Evolutionary conservation across 2,888 invertebrate species (phyloP), one percentile per base, ranked within the genome.

Genomic region (Drosophila percnosoma): DNA sequence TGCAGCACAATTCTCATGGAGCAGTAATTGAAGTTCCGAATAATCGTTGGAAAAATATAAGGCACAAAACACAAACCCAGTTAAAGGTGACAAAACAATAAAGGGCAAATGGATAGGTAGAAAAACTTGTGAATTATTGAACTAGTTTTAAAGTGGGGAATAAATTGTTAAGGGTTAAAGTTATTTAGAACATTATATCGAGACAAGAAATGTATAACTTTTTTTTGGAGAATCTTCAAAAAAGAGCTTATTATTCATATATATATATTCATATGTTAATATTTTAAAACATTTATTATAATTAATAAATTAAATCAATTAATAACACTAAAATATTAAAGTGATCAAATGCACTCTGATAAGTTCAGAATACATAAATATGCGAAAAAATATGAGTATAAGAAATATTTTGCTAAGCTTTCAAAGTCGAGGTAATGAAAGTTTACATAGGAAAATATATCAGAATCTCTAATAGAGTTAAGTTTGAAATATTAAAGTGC

Each of bases 1-100:
- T 54, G 38, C 52, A 52, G 63, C 68, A 61, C 63, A 64, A 49
- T 73, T 80, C 79, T 78, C 70, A 73, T 49, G 67, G 68, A 61
- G 36, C 24, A 40, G 42, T 58, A 62, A 52, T 62, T 55, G 62
- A 71, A 71, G 57, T 45, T 21, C 62, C 55, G 53, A 70, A 53
- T 42, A 53, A 57, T 24, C 2, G 18, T 1, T 36, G 15, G 2
- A 49, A 61, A 54, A 29, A 21, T 31, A 53, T 38, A 49, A 10
- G 21, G 48, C 40, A 42, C 10, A 61, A 63, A 48, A 21, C 33
- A 4, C 21, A 27, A 49, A 31, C 15, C 42, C 36, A 68, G 24
- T 42, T 54, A 2, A 11, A 18, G 33, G 21, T 45, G 68, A 4
- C 48, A 54, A 40, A 57, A 49, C 34, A 60, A 21, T 5, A 34